Base-by-base conservation (phyloP, 2,797 vertebrate species). In the Channa striata region DNA sequence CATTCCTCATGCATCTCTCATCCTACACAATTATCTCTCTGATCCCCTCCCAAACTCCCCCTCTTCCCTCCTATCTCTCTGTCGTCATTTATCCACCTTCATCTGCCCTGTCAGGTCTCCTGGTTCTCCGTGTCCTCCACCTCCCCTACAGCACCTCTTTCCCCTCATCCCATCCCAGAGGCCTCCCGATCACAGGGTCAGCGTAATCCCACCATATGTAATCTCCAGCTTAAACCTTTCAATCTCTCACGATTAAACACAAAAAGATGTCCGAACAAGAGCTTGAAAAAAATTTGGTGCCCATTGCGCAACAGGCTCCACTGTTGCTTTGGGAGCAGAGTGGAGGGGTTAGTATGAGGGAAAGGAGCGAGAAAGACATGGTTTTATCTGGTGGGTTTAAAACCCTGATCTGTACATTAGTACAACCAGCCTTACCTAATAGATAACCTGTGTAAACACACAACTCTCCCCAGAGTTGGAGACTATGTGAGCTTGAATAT, bases 241-340 rank as follows among this genome's bases (percentile, higher is more conserved):
- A 88, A 87, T 90, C 89, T 82, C 86, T 59, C 68, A 79, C 50
- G 85, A 91, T 91, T 91, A 91, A 92, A 89, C 78, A 89, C 75
- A 87, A 89, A 91, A 91, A 92, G 79, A 87, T 87, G 84, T 89
- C 80, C 12, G 53, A 83, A 88, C 83, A 85, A 75, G 84, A 86
- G 72, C 75, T 57, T 52, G 66, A 74, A 86, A 87, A 78, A 81
- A n/a, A n/a, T n/a, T 76, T 9, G 68, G 39, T n/a, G 17, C 34
- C 49, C n/a, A 48, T 76, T 89, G 74, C 30, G 34, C 81, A 83
- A 89, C 62, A 72, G 50, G 50, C 72, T 56, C 58, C 10, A 1
- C 2, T 40, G 59, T 36, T 68, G 37, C 74, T 62, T 46, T 46
- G 44, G 65, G 75, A 76, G 20, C 30, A 52, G 61, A 51, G 52